Evolutionary conservation across 2,113 vertebrate species (phyloP), one percentile per base, ranked within the genome.

Genomic region (Arenaria interpres): DNA sequence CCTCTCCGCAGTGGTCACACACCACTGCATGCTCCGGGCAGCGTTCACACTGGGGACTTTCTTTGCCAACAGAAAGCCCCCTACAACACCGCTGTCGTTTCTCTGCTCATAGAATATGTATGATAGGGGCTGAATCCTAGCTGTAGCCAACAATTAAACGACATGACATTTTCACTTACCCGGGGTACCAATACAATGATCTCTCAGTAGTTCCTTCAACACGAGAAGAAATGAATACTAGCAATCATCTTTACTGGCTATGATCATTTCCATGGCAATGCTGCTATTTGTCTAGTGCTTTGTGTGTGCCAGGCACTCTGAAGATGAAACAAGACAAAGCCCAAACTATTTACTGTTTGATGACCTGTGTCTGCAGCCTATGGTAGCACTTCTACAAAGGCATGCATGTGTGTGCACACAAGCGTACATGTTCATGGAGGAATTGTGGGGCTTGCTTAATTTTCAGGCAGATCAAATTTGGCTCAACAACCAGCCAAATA

Each of bases 181-280:
- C 41, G 4, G 21, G 14, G 35, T 23, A 17, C 32, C 5, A 19
- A 19, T 37, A 33, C 45, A 9, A 8, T 41, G 56, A 24, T 37
- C 25, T 60, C 17, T 28, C 51, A 27, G 60, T n/a, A 37, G 48
- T 67, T 75, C 57, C 81, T 87, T 51, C 82, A 51, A 48, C 51
- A 66, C 56, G 41, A 15, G 67, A 76, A 63, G 57, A 3, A 8
- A 64, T 0, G 1, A 27, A 57, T n/a, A 39, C 21, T n/a, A 37
- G 66, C 60, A 28, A 7, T 32, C 41, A 56, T 41, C 43, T 33
- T 69, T 37, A 41, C 66, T 30, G 85, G 35, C 72, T 69, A 41
- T 18, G 57, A 59, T 74, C 77, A 91, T 96, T 95, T 91, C 96
- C 89, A 93, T 94, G 95, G 91, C 85, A 79, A 94, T 96, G 88